Base-by-base conservation (phyloP, 2,113 vertebrate genomes). In the Sinocyclocheilus grahami region DNA sequence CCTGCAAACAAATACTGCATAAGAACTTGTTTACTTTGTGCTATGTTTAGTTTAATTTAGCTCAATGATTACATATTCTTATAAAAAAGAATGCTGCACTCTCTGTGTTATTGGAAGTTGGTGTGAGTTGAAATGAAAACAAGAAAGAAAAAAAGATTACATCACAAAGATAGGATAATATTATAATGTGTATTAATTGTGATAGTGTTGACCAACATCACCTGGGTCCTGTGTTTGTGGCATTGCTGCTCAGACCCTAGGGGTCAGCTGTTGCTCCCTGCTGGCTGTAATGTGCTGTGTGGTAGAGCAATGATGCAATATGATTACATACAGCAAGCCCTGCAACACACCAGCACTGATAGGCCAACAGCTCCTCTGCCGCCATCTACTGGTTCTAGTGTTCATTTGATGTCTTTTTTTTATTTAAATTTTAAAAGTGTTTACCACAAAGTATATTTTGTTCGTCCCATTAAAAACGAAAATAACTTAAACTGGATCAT, bases 321-420 rank as follows among this genome's bases (percentile, higher is more conserved):
- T 79, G 76, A 22, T 51, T 78, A 39, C 76, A 78, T 6, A 58
- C 24, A 46, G 48, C 46, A 62, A 67, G 37, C 65, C 82, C 63
- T 55, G 81, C 63, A 27, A 27, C 63, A 83, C 81, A 83, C 81
- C 12, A 60, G 78, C 78, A 58, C 16, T 62, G 78, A 62, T 80
- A 63, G 27, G 81, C 65, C 77, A 79, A 27, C 51, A 60, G 77
- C 53, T 80, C 30, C 30, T 30, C 30, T 30, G 30, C 30, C 30
- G 30, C 30, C 30, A 30, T 30, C 30, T 30, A 30, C 30, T 30
- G 30, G 30, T 30, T 30, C 2, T 30, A 30, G 30, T 30, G 30
- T 30, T 30, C 1, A 30, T 30, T 30, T 30, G 30, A 30, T 30
- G 30, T 27, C 27, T 27, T 27, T 27, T 1, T 27, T 27, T 27